Evolutionary conservation across 2,113 vertebrate genomes (phyloP).

Genomic region (Formicarius rufipectus): DNA sequence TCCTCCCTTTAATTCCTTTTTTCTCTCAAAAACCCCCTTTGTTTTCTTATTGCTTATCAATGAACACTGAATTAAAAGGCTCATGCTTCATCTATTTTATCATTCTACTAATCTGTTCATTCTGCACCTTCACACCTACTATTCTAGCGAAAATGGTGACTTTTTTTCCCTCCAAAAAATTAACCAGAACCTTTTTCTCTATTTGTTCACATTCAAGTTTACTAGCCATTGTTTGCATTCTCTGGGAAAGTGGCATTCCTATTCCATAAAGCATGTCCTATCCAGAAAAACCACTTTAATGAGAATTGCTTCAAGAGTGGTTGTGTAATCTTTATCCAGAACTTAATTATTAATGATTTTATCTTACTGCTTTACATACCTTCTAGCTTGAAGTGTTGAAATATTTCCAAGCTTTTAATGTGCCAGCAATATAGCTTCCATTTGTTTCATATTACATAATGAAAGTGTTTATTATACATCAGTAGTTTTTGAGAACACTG

Average conservation of each 20-base stretch:
- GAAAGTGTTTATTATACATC: neutral
- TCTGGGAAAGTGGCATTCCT: neutral
- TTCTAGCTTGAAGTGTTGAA: slow-evolving; percentile 3
- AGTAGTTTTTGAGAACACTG: neutral
- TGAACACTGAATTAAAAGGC: neutral
- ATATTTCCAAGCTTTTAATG: neutral
- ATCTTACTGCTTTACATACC: neutral
- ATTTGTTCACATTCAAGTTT: neutral
- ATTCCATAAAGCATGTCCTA: neutral
- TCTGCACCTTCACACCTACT: neutral
- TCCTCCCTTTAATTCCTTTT: neutral
- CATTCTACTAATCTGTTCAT: neutral
- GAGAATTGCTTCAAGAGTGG: neutral
- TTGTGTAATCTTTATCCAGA: neutral
- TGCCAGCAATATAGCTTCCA: neutral
- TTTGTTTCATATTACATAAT: neutral
- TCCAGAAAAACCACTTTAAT: neutral
- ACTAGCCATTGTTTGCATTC: neutral
- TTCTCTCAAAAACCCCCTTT: neutral
- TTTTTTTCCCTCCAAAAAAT: neutral
- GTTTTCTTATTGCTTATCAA: neutral
- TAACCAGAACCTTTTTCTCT: neutral
- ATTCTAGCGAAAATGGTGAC: neutral
- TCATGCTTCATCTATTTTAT: neutral
- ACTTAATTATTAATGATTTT: neutral